phyloP scores from a whole-genome alignment of 1,140 invertebrate genomes.

The Eurosta solidaginis region DNA sequence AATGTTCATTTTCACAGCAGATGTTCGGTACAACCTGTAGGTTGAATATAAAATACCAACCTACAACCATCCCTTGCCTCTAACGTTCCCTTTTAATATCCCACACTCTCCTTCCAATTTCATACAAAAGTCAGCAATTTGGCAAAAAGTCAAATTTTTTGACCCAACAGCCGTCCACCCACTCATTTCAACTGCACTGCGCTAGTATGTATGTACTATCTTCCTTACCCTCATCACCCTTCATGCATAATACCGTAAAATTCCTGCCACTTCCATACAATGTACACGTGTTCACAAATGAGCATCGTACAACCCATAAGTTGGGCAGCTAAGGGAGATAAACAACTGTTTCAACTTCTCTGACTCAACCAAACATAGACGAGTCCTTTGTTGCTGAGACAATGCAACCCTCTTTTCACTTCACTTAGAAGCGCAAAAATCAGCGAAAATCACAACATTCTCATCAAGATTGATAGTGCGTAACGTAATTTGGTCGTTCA shows the following conservation, averaged over 20 bases:
- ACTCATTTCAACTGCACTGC: background rate
- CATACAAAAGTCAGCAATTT: conserved; percentile 11
- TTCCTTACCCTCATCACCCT: background rate
- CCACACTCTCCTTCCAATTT: background rate
- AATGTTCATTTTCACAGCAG: background rate
- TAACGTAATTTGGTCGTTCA: background rate
- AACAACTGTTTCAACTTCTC: background rate
- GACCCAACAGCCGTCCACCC: background rate
- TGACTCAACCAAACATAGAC: background rate
- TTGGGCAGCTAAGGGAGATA: background rate
- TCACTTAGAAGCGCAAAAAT: conserved; percentile 25
- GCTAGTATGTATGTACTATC: background rate
- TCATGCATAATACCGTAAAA: background rate
- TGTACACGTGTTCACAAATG: conserved; percentile 24
- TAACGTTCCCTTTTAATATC: background rate
- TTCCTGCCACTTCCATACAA: conserved; percentile 1
- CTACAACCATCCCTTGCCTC: background rate
- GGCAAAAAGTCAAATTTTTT: background rate
- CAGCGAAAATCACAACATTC: conserved; percentile 22
- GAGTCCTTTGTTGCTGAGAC: background rate
- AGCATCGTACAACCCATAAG: background rate
- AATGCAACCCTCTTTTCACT: conserved; percentile 4
- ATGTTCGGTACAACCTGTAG: background rate
- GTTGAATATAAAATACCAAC: background rate
- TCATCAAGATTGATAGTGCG: conserved; percentile 15